Percentiles rank a stretch among this genome's conserved stretches.
Conservation (phyloP, 2,888 invertebrate species). For the Nephrotoma flavescens region DNA sequence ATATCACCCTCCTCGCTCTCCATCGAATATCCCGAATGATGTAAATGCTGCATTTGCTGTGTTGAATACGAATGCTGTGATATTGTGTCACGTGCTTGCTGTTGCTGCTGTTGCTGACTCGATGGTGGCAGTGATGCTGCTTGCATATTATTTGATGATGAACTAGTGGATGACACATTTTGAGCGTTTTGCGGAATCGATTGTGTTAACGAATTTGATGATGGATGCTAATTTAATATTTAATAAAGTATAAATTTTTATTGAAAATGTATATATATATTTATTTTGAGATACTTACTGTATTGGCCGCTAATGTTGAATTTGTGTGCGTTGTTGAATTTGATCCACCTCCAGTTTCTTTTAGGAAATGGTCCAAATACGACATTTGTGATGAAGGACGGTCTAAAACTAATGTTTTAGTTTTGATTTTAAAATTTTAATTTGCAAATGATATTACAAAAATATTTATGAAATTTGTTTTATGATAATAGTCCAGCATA, state of each 20-base stretch:
- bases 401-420: conserved; percentile 52
- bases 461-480: not conserved
- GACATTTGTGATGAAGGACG: conserved; percentile 85
- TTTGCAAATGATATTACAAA: not conserved
- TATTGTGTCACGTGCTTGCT: conserved; percentile 7
- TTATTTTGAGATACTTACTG: conserved; percentile 12
- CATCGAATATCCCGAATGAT: conserved; percentile 37
- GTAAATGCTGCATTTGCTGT: conserved; percentile 24
- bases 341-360: conserved; percentile 43
- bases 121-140: conserved; percentile 1
- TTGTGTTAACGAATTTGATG: conserved; percentile 16
- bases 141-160: conserved; percentile 16
- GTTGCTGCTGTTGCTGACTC: conserved; percentile 10
- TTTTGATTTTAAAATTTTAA: not conserved
- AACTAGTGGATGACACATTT: conserved; percentile 15
- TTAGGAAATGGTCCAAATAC: conserved; percentile 78
- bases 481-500: not conserved
- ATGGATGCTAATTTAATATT: conserved; percentile 12
- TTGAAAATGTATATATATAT: not conserved
- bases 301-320: conserved; percentile 14
- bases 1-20: conserved; percentile 60
- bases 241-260: not conserved
- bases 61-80: conserved; percentile 11
- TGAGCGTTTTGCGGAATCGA: conserved; percentile 13
- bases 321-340: conserved; percentile 15